phyloP scores from a whole-genome alignment of 2,113 vertebrate species.

The Neopipo cinnamomea region DNA sequence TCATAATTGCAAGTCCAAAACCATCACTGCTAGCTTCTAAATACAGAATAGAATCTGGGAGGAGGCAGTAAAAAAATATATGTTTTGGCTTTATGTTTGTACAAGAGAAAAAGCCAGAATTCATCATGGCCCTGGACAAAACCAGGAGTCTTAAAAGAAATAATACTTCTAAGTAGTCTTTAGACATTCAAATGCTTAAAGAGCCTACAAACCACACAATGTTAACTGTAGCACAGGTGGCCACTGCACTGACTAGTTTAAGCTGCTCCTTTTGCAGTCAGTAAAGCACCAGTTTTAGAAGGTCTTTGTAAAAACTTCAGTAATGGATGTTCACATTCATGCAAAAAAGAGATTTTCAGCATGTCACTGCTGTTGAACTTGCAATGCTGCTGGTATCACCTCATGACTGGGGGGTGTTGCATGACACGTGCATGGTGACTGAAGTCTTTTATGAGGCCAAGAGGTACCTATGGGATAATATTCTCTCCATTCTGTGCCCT shows the following conservation, averaged over 20 bases:
- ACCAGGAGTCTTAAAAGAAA: conserved; percentile 15
- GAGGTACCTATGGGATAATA: background rate
- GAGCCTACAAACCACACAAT: background rate
- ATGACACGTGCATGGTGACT: background rate
- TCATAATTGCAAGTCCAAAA: conserved; percentile 49
- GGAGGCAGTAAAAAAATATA: conserved; percentile 60
- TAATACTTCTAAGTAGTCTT: conserved; percentile 10
- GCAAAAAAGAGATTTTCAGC: background rate
- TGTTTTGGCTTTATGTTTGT: conserved; percentile 61
- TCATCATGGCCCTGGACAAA: conserved; percentile 42
- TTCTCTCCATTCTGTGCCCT: background rate
- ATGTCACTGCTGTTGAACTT: background rate
- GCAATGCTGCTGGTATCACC: background rate
- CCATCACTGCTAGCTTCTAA: conserved; percentile 61
- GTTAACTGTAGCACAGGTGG: background rate
- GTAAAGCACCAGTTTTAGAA: background rate
- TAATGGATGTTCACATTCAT: background rate
- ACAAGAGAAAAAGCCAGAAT: conserved; percentile 3
- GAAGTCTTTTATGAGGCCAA: no score
- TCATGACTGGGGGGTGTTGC: background rate
- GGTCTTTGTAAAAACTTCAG: background rate
- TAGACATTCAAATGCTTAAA: background rate
- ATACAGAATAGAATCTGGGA: conserved; percentile 63
- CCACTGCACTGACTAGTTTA: background rate
- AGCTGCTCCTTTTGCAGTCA: background rate